These are phyloP conservation scores for Styela plicata DNA, from an alignment of 23 tunicate species.

Conservation along the genomic window DNA sequence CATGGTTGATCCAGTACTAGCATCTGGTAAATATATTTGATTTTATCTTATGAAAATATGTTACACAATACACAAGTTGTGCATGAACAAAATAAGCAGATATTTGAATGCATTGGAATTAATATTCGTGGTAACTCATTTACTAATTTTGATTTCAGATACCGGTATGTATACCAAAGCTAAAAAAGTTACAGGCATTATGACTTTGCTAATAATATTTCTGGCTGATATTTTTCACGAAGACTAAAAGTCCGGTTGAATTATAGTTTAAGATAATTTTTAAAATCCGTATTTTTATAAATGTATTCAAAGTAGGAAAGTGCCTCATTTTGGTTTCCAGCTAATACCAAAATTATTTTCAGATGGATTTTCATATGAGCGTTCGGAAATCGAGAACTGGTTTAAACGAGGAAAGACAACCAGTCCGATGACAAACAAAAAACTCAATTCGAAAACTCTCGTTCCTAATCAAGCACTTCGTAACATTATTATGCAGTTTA, in stretches of 20 bases:
- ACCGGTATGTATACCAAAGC: too few relatives aligned
- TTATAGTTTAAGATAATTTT: too few relatives aligned
- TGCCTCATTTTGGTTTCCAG: too few relatives aligned
- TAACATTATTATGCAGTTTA: conserved; percentile 48
- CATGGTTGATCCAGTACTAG: conserved; percentile 85
- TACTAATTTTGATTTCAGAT: too few relatives aligned
- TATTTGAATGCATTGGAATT: not conserved
- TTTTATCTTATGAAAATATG: not conserved
- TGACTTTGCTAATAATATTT: too few relatives aligned
- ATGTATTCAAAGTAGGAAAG: too few relatives aligned
- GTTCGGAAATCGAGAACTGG: conserved; percentile 60
- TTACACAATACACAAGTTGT: not conserved
- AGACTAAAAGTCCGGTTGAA: too few relatives aligned
- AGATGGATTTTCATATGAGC: conserved; percentile 94
- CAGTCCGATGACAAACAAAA: conserved; percentile 79
- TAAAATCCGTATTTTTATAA: too few relatives aligned
- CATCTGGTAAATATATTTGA: conserved; percentile 74
- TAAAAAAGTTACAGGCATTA: too few relatives aligned
- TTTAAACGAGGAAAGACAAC: conserved; percentile 34
- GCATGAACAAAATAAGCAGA: not conserved
- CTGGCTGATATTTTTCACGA: too few relatives aligned
- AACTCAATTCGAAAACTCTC: conserved; percentile 36
- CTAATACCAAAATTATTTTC: too few relatives aligned
- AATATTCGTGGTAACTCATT: too few relatives aligned
- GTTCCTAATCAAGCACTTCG: conserved; percentile 74